Percentiles rank a stretch among this genome's conserved stretches.
Conservation (phyloP, 2,888 invertebrate genomes). For the Tenthredo distinguenda region DNA sequence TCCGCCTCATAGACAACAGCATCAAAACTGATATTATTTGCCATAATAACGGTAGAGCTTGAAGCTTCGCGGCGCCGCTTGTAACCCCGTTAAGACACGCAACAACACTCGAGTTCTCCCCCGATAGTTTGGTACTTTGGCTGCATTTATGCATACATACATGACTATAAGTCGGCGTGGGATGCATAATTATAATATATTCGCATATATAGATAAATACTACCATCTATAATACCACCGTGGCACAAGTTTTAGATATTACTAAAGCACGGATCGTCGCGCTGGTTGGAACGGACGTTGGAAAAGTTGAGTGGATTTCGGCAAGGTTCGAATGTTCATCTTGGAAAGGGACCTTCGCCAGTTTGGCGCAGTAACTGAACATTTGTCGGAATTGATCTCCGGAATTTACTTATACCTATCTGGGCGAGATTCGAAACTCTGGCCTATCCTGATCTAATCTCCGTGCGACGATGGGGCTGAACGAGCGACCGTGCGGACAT, state of each 20-base stretch:
- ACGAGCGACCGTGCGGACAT: constrained; percentile 41
- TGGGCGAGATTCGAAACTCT: constrained; percentile 31
- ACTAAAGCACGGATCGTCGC: neutral
- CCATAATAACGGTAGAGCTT: constrained; percentile 27
- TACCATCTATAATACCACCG: neutral
- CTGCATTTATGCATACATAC: neutral
- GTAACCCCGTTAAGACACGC: constrained; percentile 41
- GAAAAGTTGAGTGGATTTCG: constrained; percentile 29
- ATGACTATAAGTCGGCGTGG: neutral
- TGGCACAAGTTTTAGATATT: neutral
- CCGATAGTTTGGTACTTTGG: neutral
- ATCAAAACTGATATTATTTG: neutral
- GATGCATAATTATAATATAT: constrained; percentile 13
- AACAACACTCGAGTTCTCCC: constrained; percentile 34
- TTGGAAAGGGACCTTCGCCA: neutral
- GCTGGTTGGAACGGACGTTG: neutral
- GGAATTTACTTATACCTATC: constrained; percentile 39
- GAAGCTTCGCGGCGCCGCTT: constrained; percentile 8
- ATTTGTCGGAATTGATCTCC: constrained; percentile 34
- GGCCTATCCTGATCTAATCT: constrained; percentile 50
- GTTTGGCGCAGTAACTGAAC: constrained; percentile 34
- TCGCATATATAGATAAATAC: neutral
- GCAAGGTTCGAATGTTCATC: constrained; percentile 3
- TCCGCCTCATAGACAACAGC: neutral
- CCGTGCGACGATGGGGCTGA: constrained; percentile 44